Evolutionary conservation across 2,113 vertebrate species (phyloP).

Genomic region (Myodes glareolus): DNA sequence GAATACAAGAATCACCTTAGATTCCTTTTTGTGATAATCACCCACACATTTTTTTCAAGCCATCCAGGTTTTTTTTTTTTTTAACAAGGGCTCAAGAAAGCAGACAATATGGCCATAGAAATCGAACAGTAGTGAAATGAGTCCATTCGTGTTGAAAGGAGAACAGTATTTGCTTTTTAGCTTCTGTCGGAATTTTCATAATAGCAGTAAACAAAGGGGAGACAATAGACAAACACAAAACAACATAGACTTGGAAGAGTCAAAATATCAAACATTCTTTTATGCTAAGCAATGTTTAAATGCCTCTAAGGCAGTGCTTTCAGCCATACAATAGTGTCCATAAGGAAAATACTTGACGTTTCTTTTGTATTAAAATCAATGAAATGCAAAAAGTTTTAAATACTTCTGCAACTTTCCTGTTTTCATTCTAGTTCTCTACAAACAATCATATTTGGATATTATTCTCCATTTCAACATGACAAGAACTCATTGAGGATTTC

Average conservation of each 20-base stretch:
- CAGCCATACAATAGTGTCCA: not conserved
- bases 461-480: not conserved
- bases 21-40: not conserved
- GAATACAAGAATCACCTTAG: not conserved
- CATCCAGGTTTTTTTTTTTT: not conserved
- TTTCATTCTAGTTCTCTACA: not conserved
- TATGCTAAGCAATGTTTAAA: not conserved
- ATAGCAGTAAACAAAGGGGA: not conserved
- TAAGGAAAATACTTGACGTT: not conserved
- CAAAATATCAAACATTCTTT: not conserved
- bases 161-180: not conserved
- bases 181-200: slow-evolving; percentile 27
- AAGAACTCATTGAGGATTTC: not conserved
- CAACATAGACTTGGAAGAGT: not conserved
- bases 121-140: not conserved
- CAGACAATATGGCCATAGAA: not conserved
- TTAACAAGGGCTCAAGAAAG: not conserved
- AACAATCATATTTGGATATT: not conserved
- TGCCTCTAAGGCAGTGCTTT: not conserved
- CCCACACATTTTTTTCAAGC: not conserved
- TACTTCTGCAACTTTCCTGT: fast-evolving
- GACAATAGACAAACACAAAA: not conserved
- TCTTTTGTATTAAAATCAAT: not conserved
- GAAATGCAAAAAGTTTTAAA: not conserved
- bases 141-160: not conserved